These are phyloP conservation scores for Drosophila cracens DNA, from an alignment of 2,888 invertebrate species.

Conservation along the genomic window DNA sequence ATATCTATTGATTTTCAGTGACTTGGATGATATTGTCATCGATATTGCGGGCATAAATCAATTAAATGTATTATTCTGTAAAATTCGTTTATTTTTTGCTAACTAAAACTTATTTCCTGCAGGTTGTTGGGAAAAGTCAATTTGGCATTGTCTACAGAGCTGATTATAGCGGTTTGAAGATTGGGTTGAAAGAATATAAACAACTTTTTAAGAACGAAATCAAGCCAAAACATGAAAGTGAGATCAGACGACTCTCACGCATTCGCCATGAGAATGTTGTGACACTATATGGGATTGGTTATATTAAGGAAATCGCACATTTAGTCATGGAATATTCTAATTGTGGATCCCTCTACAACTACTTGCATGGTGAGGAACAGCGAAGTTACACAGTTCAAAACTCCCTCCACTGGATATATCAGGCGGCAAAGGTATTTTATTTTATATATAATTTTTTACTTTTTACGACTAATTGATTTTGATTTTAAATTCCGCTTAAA, in stretches of 20 bases:
- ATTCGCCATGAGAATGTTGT: background rate
- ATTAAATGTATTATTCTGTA: background rate
- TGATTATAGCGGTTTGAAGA: too few species aligned
- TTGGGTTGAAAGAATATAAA: background rate
- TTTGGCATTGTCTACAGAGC: too few species aligned
- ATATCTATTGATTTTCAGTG: background rate
- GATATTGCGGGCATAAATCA: background rate
- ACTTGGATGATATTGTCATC: too few species aligned
- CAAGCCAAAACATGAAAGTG: too few species aligned
- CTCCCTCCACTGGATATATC: constrained; percentile 4
- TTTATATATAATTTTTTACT: background rate
- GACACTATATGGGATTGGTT: background rate
- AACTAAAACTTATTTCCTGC: too few species aligned
- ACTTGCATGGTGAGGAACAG: constrained; percentile 10
- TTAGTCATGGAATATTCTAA: constrained; percentile 9
- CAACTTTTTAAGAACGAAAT: too few species aligned
- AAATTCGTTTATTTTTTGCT: background rate
- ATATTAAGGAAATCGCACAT: background rate
- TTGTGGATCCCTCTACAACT: constrained; percentile 12
- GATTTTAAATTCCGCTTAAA: background rate
- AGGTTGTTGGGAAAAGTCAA: too few species aligned
- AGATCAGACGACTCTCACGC: background rate
- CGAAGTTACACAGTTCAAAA: background rate
- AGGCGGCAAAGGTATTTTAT: constrained; percentile 8
- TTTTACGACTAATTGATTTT: background rate